These are phyloP conservation scores for Notarius quadriscutis DNA, from an alignment of 2,113 vertebrate genomes.

Conservation along the genomic window DNA sequence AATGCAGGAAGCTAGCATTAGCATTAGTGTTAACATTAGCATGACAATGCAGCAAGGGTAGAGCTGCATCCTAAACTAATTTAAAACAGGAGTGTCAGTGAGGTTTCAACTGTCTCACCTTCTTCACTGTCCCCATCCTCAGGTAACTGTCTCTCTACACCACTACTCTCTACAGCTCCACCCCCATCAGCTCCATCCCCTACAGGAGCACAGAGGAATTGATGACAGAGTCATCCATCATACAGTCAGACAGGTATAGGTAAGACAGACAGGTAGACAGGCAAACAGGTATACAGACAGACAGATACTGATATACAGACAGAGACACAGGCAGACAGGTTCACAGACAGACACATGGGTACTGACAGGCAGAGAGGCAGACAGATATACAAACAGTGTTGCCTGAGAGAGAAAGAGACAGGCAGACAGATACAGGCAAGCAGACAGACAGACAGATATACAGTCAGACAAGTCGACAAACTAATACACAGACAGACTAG, in stretches of 20 bases:
- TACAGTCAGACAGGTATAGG: neutral
- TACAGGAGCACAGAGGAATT: slow-evolving; percentile 1
- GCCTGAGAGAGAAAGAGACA: neutral
- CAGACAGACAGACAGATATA: neutral
- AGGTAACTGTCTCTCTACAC: neutral
- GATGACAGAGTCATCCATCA: neutral
- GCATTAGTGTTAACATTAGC: neutral
- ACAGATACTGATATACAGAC: neutral
- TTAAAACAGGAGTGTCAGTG: neutral
- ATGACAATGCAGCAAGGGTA: neutral
- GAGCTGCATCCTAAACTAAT: neutral
- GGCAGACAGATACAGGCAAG: neutral
- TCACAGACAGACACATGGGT: neutral
- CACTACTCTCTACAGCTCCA: neutral
- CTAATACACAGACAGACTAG: neutral
- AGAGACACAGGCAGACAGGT: neutral
- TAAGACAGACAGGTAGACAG: neutral
- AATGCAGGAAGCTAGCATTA: neutral
- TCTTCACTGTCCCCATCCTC: neutral
- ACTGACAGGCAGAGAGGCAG: neutral
- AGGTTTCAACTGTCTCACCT: neutral
- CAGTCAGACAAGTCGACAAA: neutral
- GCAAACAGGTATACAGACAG: neutral
- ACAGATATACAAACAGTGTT: neutral
- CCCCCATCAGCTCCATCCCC: neutral